Evolutionary conservation across 2,113 vertebrate species (phyloP).

Genomic region (Nesogale talazaci): DNA sequence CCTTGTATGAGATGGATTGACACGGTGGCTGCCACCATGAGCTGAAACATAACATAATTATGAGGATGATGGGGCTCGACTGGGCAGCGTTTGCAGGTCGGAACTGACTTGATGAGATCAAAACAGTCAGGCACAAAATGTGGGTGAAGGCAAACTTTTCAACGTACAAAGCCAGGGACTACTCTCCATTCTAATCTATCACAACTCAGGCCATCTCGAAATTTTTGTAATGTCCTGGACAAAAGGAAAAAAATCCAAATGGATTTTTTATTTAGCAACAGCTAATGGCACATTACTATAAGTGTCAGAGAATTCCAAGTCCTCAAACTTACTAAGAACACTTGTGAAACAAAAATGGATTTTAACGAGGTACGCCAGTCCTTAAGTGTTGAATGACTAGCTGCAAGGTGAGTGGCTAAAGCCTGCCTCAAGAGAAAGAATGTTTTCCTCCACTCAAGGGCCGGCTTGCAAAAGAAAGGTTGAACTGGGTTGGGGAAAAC

Average conservation of each 20-base stretch:
- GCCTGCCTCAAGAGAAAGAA: background rate
- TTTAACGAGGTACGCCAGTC: background rate
- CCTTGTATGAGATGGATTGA: too few relatives aligned
- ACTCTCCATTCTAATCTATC: background rate
- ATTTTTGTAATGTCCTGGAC: background rate
- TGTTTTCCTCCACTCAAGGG: background rate
- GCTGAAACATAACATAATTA: too few relatives aligned
- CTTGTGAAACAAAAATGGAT: background rate
- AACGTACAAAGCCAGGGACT: background rate
- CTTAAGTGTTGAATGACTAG: too few relatives aligned
- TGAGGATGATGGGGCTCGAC: too few relatives aligned
- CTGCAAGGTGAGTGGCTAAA: background rate
- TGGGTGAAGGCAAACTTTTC: background rate
- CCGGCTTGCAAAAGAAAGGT: background rate
- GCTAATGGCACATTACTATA: background rate
- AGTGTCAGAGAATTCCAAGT: background rate
- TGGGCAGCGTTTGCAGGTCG: too few relatives aligned
- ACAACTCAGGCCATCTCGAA: background rate
- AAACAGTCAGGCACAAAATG: background rate
- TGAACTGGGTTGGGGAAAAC: background rate
- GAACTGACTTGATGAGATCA: too few relatives aligned
- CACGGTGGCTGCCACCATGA: too few relatives aligned
- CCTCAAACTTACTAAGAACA: slow-evolving; percentile 35
- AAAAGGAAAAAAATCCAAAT: background rate
- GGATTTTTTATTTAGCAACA: background rate